phyloP scores from a whole-genome alignment of 1,140 invertebrate species.

The Goniozus legneri region DNA sequence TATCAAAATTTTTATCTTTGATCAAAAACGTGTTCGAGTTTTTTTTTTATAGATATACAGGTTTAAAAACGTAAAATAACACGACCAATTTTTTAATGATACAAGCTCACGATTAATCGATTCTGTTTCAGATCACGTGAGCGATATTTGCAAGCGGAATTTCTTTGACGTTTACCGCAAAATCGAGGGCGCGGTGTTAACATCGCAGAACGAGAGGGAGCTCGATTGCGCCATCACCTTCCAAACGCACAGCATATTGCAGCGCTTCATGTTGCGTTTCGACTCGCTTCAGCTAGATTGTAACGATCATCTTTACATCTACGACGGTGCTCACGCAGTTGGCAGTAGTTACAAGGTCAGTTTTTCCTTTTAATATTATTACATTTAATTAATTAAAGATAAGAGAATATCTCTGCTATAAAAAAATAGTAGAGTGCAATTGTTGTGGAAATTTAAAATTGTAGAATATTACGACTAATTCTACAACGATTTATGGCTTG shows the following conservation, averaged over 20 bases:
- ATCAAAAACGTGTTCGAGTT: slow-evolving; percentile 8
- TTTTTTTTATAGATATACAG: no score
- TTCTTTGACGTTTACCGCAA: slow-evolving; percentile 83
- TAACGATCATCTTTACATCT: slow-evolving; percentile 90
- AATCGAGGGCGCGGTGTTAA: slow-evolving; percentile 85
- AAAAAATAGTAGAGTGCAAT: no score
- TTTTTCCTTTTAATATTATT: no score
- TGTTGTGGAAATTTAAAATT: no score
- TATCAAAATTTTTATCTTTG: background rate
- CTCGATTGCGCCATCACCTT: slow-evolving; percentile 89
- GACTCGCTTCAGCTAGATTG: slow-evolving; percentile 78
- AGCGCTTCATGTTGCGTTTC: slow-evolving; percentile 90
- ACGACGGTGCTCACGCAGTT: slow-evolving; percentile 85
- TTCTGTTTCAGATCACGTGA: slow-evolving; percentile 80
- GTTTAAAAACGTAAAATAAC: no score
- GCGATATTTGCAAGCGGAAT: slow-evolving; percentile 79
- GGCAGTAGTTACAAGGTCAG: slow-evolving; percentile 80
- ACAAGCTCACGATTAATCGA: no score
- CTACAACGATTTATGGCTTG: no score
- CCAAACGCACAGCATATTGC: slow-evolving; percentile 88
- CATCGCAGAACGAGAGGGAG: slow-evolving; percentile 83
- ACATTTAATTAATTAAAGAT: no score
- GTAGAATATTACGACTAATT: no score
- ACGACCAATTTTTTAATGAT: no score
- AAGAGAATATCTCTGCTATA: no score